A percentile compares a stretch with the other conserved stretches of the same genome.
These are phyloP conservation scores for Sphecodes monilicornis DNA, from an alignment of 2,888 invertebrate species.

Conservation along the genomic window DNA sequence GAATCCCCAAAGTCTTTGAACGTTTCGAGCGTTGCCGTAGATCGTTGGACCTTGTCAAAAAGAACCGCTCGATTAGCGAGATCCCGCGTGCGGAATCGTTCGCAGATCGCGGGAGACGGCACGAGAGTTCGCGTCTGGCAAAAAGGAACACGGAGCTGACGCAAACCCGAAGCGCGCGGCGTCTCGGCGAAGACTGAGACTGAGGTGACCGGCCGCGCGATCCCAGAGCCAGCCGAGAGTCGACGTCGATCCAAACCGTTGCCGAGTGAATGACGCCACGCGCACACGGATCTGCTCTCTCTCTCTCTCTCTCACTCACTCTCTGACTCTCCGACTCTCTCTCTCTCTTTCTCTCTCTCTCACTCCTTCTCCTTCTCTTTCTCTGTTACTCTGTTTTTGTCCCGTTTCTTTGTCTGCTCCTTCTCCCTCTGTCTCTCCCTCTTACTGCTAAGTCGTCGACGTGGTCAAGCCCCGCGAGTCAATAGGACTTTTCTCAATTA, in stretches of 20 bases:
- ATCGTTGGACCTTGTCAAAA: background rate
- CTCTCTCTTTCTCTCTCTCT: background rate
- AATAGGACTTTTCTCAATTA: constrained; percentile 35
- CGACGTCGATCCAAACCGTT: constrained; percentile 39
- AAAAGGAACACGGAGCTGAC: background rate
- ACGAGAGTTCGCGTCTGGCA: background rate
- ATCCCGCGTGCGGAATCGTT: background rate
- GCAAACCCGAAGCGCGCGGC: constrained; percentile 45
- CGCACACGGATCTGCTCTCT: background rate
- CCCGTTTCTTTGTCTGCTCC: no score
- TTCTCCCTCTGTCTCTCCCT: background rate
- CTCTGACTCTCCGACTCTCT: background rate
- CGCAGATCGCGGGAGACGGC: background rate
- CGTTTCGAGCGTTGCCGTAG: background rate
- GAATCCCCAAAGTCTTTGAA: background rate
- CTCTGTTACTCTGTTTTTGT: no score
- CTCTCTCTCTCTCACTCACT: background rate
- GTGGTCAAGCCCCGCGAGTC: background rate
- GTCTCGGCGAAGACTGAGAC: constrained; percentile 71
- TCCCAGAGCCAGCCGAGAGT: constrained; percentile 36
- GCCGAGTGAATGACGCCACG: constrained; percentile 37
- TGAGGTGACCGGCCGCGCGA: constrained; percentile 49
- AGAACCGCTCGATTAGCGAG: background rate
- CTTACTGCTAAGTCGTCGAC: background rate
- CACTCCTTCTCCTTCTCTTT: background rate